These are phyloP conservation scores for Clytia hemisphaerica DNA, from an alignment of 30 jellyfish, hydroid and myxozoan genomes.

Conservation along the genomic window DNA sequence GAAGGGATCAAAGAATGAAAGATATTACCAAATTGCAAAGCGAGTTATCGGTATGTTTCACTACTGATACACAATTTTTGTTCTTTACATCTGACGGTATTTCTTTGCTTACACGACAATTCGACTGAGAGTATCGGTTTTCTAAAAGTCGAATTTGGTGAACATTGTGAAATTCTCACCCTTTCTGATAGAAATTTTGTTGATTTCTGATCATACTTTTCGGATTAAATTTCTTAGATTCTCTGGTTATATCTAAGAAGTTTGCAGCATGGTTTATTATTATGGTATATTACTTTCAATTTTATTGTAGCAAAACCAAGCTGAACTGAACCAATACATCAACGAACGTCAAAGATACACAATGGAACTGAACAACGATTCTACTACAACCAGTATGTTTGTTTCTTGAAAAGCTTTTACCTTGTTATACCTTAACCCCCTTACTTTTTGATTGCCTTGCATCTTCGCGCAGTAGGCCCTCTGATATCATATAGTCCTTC, in stretches of 20 bases:
- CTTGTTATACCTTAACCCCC: too few relatives aligned
- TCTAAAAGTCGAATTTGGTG: too few relatives aligned
- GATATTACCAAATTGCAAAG: slow-evolving; percentile 44
- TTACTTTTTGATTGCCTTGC: too few relatives aligned
- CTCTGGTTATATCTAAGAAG: not conserved
- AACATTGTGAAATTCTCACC: too few relatives aligned
- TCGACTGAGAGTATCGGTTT: not conserved
- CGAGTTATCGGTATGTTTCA: slow-evolving; percentile 49
- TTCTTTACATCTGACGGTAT: not conserved
- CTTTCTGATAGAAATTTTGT: too few relatives aligned
- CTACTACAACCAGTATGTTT: slow-evolving; percentile 69
- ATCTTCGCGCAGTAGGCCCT: too few relatives aligned
- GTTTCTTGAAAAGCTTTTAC: too few relatives aligned
- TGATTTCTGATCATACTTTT: too few relatives aligned
- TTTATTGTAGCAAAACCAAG: slow-evolving; percentile 33
- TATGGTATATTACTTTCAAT: not conserved
- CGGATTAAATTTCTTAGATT: too few relatives aligned
- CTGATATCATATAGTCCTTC: too few relatives aligned
- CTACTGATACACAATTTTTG: too few relatives aligned
- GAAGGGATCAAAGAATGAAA: slow-evolving; percentile 35
- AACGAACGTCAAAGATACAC: slow-evolving; percentile 49
- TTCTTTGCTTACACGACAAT: not conserved
- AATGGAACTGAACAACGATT: slow-evolving; percentile 64
- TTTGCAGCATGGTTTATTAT: not conserved
- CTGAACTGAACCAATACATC: slow-evolving; percentile 33